Percentiles rank a stretch among this genome's conserved stretches.
These are phyloP conservation scores for Coranthus polyacanthus DNA, from an alignment of 2,797 vertebrate species.

Conservation along the genomic window DNA sequence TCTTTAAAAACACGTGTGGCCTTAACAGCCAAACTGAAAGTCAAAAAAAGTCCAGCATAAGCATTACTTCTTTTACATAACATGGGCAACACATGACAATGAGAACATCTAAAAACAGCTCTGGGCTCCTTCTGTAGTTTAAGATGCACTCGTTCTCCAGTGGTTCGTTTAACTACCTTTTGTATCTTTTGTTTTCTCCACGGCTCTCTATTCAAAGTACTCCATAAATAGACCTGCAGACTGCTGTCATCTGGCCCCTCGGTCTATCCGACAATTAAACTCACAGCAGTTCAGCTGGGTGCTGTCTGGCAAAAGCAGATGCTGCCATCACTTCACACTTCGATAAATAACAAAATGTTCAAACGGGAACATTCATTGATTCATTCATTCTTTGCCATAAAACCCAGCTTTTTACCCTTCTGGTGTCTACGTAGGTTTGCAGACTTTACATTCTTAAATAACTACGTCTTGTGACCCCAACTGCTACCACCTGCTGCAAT, in stretches of 20 bases:
- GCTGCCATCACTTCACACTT: conserved; percentile 7
- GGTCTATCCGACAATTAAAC: conserved; percentile 11
- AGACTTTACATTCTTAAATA: background rate
- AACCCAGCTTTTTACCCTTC: too few relatives aligned
- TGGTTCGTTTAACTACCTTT: conserved; percentile 28
- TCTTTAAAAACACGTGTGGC: too few relatives aligned
- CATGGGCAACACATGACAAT: background rate
- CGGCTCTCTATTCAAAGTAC: conserved; percentile 43
- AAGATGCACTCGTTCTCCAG: conserved; percentile 3
- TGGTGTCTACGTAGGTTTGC: background rate
- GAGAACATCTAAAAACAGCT: background rate
- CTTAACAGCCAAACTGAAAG: too few relatives aligned
- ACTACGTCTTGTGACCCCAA: background rate
- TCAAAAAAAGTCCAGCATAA: too few relatives aligned
- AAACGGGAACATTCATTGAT: background rate
- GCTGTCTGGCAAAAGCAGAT: conserved; percentile 17
- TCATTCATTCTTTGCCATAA: too few relatives aligned
- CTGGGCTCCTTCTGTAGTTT: background rate
- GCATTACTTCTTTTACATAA: too few relatives aligned
- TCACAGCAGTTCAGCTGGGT: conserved; percentile 25
- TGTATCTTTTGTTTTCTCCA: conserved; percentile 43
- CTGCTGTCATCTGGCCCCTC: conserved; percentile 7
- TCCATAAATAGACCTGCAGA: conserved; percentile 45
- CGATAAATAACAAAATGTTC: background rate
- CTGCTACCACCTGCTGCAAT: conserved; percentile 8